Base-by-base conservation (phyloP, 2,888 invertebrate genomes). In the Epirrhoe tristata region DNA sequence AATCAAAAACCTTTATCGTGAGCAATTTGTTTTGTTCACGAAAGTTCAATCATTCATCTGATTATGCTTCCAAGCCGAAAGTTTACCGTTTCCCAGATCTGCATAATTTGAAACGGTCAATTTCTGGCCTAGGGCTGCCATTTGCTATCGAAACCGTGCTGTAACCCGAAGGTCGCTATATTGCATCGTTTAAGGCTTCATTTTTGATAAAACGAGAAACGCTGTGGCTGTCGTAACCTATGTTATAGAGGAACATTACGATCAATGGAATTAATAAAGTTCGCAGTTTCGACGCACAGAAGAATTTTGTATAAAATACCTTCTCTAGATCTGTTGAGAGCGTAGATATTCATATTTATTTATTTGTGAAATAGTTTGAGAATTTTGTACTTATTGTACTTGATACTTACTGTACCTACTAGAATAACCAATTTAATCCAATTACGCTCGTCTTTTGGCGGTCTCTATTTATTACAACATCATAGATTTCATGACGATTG, bases 111-210 rank as follows among this genome's bases (percentile, higher is more conserved):
- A 52, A 57, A 43, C 39, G 12, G 51, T 14, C 51, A 31, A 66
- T 50, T 43, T 55, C 53, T 6, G 66, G n/a, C 66, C 53, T 58
- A 58, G 51, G 67, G 67, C 63, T 55, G 56, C 63, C 46, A 63
- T 63, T 63, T 62, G 48, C 36, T 66, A 55, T 66, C 58, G 62
- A 66, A 66, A 66, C 31, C 55, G 34, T 66, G 62, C 43, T 51
- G 66, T 51, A 66, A 66, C 61, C 39, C 12, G 43, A 55, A 58
- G 55, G 65, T 56, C 59, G 43, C 3, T 17, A 39, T 50, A 39
- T 59, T 65, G 50, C 55, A 55, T 59, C 55, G 65, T 34, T 57
- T 43, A 32, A 12, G 14, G 16, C 6, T 43, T 34, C 3, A 34
- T 5, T 34, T 34, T 34, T 5, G 34, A 34, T 7, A 34, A 34